Conservation (phyloP, 2,797 vertebrate genomes). For the Hippocampus kuda region DNA sequence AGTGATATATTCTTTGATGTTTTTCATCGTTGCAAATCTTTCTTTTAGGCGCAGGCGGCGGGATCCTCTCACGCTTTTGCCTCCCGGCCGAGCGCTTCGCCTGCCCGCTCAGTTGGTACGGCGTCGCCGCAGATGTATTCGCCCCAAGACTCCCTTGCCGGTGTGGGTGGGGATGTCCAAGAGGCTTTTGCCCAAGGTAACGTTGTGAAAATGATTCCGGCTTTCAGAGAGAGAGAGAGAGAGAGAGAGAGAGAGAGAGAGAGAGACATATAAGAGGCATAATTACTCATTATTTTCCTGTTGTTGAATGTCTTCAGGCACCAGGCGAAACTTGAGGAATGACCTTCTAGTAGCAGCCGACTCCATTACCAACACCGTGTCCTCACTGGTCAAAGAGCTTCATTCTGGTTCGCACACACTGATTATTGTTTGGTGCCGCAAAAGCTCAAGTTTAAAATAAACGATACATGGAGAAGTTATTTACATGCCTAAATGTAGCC, state of each 20-base stretch:
- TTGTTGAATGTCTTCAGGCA: slow-evolving; percentile 59
- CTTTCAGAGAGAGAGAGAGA: too few species aligned
- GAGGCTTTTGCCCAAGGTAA: slow-evolving; percentile 85
- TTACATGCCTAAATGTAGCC: too few species aligned
- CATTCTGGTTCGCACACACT: slow-evolving; percentile 72
- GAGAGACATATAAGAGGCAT: neutral
- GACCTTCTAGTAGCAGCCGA: slow-evolving; percentile 94
- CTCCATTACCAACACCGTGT: slow-evolving; percentile 96
- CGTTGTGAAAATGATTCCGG: neutral
- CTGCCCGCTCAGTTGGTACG: slow-evolving; percentile 68
- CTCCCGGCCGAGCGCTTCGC: slow-evolving; percentile 69
- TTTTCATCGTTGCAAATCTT: neutral
- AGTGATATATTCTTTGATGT: too few species aligned
- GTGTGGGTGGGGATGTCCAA: slow-evolving; percentile 78
- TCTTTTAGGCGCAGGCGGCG: slow-evolving; percentile 76
- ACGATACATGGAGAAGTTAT: neutral
- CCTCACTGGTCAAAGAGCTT: slow-evolving; percentile 92
- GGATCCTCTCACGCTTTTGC: slow-evolving; percentile 81
- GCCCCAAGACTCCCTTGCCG: slow-evolving; percentile 74
- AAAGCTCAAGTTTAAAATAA: too few species aligned
- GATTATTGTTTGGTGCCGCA: neutral
- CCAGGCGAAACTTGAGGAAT: slow-evolving; percentile 83
- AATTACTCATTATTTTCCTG: neutral
- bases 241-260: too few species aligned
- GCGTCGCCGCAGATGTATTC: slow-evolving; percentile 65